A percentile compares a stretch with the other conserved stretches of the same genome.
Evolutionary conservation across 2,113 vertebrate genomes (phyloP).

Genomic region (Thunnus thynnus): DNA sequence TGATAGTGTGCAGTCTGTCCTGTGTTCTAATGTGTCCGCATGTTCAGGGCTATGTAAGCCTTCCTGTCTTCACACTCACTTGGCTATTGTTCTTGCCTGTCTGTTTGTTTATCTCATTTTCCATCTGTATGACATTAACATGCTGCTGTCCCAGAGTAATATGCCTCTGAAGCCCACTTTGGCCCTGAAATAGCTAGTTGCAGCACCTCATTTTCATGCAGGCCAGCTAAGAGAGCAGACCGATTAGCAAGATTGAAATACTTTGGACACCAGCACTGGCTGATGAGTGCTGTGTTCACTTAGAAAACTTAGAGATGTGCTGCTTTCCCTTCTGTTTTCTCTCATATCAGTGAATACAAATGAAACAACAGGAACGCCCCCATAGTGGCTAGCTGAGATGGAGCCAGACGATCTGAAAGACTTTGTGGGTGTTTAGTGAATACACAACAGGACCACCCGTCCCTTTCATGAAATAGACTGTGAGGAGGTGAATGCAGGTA

Average conservation of each 20-base stretch:
- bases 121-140: not conserved
- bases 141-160: not conserved
- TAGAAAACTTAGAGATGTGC: not conserved
- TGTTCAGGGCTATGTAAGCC: not conserved
- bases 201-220: not conserved
- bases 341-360: not conserved
- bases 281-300: not conserved
- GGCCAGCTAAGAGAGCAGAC: not conserved
- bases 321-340: not conserved
- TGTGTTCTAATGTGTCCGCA: not conserved
- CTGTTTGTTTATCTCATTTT: not conserved
- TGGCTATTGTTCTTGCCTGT: no score
- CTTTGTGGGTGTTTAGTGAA: not conserved
- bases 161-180: not conserved
- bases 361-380: not conserved
- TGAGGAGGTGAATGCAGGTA: not conserved
- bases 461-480: not conserved
- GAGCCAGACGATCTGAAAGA: not conserved
- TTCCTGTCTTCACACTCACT: not conserved
- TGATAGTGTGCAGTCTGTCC: no score
- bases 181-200: not conserved
- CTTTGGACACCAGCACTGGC: not conserved
- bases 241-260: not conserved
- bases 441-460: not conserved
- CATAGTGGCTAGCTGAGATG: not conserved